A percentile compares a stretch with the other conserved stretches of the same genome.
Evolutionary conservation across 1,140 invertebrate species (phyloP).

Genomic region (Heliothis subflexa): DNA sequence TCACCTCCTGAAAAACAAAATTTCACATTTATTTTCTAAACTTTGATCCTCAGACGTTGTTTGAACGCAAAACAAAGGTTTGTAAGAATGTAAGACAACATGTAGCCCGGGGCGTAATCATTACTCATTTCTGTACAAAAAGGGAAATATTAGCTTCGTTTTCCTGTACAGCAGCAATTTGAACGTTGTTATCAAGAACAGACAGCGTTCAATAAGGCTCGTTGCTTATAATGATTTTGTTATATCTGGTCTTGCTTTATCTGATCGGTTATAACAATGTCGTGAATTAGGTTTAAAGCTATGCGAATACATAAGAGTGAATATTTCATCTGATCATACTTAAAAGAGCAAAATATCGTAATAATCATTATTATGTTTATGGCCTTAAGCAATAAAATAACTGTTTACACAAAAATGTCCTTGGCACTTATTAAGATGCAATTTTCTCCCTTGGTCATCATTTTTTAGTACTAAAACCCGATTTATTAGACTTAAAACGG

Average conservation of each 20-base stretch:
- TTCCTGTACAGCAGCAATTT: constrained; percentile 59
- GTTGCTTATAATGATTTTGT: not conserved
- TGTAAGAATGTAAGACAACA: constrained; percentile 54
- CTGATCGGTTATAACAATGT: no score
- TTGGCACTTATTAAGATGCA: no score
- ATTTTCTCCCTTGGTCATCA: no score
- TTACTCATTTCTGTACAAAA: constrained; percentile 69
- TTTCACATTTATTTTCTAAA: constrained; percentile 46
- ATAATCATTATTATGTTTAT: not conserved
- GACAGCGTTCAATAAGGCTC: not conserved
- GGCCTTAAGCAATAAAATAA: no score
- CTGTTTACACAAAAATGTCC: no score
- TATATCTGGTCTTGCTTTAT: not conserved
- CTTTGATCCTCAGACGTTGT: constrained; percentile 42
- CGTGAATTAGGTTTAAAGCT: no score
- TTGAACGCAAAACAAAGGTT: constrained; percentile 51
- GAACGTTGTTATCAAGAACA: constrained; percentile 54
- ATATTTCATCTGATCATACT: not conserved
- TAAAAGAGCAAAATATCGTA: no score
- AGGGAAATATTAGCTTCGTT: constrained; percentile 60
- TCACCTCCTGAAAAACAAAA: constrained; percentile 89
- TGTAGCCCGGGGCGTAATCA: constrained; percentile 62
- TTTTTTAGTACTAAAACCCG: not conserved
- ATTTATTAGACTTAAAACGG: constrained; percentile 20
- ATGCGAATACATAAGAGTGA: no score